Evolutionary conservation across 2,888 invertebrate genomes (phyloP), one percentile per base, ranked within the genome.

Genomic region (Agrotis clavis): DNA sequence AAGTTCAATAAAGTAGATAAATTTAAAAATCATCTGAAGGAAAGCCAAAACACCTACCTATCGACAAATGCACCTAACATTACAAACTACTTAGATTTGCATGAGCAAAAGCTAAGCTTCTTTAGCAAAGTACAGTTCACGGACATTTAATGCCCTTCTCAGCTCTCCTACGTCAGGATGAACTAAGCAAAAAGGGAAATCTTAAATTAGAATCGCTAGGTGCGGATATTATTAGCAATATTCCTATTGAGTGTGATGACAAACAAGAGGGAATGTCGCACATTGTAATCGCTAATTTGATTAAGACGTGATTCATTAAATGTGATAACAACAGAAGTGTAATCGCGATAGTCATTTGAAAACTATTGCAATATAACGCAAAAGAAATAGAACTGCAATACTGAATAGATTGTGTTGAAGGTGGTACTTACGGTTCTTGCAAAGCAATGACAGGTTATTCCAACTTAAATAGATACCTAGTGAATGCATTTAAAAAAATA

Each of bases 251-350:
- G n/a, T 53, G 35, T 65, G 68, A 68, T 71, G 71, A 67, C 66
- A 74, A 74, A 71, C 25, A 53, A 62, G 21, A 53, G 18, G 9
- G 45, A 50, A 68, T 61, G 70, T 69, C 25, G 41, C 69, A 68
- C 53, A 56, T 51, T 60, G 60, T 74, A 74, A 81, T 81, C 71
- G 75, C 70, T 66, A 71, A 81, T 78, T 81, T 68, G 72, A 84
- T 83, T 77, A 82, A 53, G 63, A 77, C 71, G 69, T 84, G 79
- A 81, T 79, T 84, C 85, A 85, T 67, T 45, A 48, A 63, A 62
- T 18, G 51, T 61, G 72, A 79, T 77, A 81, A 62, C 19, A 62
- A 71, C 56, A 65, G 19, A 11, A 67, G 21, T 74, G 65, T 62
- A 69, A 65, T 74, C 61, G 53, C 47, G 57, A 73, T 82, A 62